Evolutionary conservation across 2,113 vertebrate genomes (phyloP), one percentile per base, ranked within the genome.

Genomic region (Microcebus griseorufus): DNA sequence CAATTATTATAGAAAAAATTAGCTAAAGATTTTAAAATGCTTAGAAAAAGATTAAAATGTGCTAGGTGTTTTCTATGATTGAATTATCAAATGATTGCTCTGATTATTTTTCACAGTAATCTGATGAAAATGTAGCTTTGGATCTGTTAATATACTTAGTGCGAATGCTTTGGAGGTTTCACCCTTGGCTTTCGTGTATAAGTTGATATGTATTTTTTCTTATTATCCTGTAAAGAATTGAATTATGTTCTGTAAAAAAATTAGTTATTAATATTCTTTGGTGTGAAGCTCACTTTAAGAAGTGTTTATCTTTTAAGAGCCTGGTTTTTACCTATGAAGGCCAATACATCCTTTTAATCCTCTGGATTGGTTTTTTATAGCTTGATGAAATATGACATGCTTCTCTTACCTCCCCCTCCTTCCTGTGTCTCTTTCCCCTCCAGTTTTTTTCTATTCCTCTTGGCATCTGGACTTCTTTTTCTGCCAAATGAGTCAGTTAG

Each of bases 401-500:
- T 93, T 65, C 62, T 86, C 14, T 53, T 60, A n/a, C 69, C 45
- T 87, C 32, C 25, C 34, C 14, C 88, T 95, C 72, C 58, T 97
- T 95, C 91, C 95, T 80, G 78, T 73, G 62, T 62, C 75, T 88
- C 88, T 90, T 78, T 89, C 95, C 34, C 55, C 2, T 80, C 22
- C 29, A 72, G 32, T 25, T 60, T 48, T 48, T 82, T 94, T 78
- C 67, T 69, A 73, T 85, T 96, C 53, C 64, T 95, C n/a, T 91
- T 96, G 97, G 82, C 79, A 96, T 88, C 58, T 97, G 90, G 55
- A 79, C 32, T 91, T 93, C 65, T 94, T 91, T 87, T 88, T 75
- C 53, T 95, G 89, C 94, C 95, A 93, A 67, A 83, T 97, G 96
- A 97, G 73, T 97, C 97, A 97, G 88, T 94, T 42, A 95, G 86